Conservation (phyloP, 1,140 invertebrate genomes). For the Eueides isabella region DNA sequence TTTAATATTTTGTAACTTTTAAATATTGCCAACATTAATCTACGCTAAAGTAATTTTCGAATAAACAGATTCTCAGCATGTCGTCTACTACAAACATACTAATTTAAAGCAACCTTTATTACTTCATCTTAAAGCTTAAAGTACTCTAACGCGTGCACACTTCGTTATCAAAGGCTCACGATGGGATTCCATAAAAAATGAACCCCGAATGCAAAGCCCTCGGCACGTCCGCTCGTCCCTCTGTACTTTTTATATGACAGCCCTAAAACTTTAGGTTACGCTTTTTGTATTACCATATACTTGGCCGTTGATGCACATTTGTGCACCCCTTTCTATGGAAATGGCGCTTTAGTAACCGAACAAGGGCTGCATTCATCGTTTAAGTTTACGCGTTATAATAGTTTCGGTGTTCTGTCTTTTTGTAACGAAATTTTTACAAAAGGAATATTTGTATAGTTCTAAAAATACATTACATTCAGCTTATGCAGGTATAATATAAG, state of each 20-base stretch:
- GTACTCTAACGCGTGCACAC: background rate
- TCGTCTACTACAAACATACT: background rate
- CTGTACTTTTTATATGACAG: constrained; percentile 59
- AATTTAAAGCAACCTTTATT: background rate
- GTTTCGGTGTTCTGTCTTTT: background rate
- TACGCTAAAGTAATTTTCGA: constrained; percentile 20
- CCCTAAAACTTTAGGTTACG: constrained; percentile 47
- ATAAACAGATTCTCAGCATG: constrained; percentile 34
- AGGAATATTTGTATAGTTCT: background rate
- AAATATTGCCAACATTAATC: constrained; percentile 33
- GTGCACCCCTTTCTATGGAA: constrained; percentile 42
- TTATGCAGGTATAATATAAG: background rate
- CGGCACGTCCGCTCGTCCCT: constrained; percentile 50
- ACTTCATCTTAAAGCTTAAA: background rate
- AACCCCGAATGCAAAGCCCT: constrained; percentile 46
- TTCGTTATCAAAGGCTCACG: constrained; percentile 5
- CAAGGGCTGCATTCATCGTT: constrained; percentile 24
- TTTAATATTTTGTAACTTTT: background rate
- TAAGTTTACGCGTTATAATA: constrained; percentile 3
- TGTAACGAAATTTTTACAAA: constrained; percentile 15
- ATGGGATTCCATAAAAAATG: constrained; percentile 42
- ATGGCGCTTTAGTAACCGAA: constrained; percentile 21
- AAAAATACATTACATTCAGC: background rate
- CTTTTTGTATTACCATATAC: constrained; percentile 41
- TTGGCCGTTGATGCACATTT: constrained; percentile 24